A percentile compares a stretch with the other conserved stretches of the same genome.
These are phyloP conservation scores for Melanostoma scalare DNA, from an alignment of 2,888 invertebrate genomes.

Conservation along the genomic window DNA sequence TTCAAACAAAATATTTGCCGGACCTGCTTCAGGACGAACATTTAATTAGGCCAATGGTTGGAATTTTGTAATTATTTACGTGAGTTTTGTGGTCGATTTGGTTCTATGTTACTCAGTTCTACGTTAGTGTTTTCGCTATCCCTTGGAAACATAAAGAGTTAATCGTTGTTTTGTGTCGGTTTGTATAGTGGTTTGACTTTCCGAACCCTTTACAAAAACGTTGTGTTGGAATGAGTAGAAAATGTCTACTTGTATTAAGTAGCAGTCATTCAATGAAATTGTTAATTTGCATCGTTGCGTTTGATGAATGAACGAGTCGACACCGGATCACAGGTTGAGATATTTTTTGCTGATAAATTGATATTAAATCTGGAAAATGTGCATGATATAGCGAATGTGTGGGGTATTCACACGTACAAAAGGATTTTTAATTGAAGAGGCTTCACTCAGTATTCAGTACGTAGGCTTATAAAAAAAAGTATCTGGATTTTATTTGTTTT, in stretches of 20 bases:
- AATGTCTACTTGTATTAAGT: conserved; percentile 39
- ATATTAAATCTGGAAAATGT: background rate
- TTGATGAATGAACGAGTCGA: conserved; percentile 18
- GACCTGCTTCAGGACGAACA: conserved; percentile 22
- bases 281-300: conserved; percentile 62
- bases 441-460: background rate
- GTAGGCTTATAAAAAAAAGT: background rate
- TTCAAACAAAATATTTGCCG: conserved; percentile 13
- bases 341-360: background rate
- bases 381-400: background rate
- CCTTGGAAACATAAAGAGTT: conserved; percentile 25
- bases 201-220: background rate
- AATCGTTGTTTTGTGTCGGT: conserved; percentile 51
- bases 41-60: conserved; percentile 70
- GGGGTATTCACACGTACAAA: conserved; percentile 36
- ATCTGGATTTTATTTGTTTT: conserved; percentile 19
- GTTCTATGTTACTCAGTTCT: conserved; percentile 22
- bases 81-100: conserved; percentile 64
- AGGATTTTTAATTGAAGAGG: conserved; percentile 58
- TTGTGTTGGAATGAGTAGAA: background rate
- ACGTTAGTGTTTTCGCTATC: conserved; percentile 5
- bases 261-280: conserved; percentile 59
- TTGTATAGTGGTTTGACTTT: conserved; percentile 34
- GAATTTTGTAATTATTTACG: conserved; percentile 72
- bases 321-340: conserved; percentile 5